Evolutionary conservation across 2,888 invertebrate genomes (phyloP).

Genomic region (Stenichneumon culpator): DNA sequence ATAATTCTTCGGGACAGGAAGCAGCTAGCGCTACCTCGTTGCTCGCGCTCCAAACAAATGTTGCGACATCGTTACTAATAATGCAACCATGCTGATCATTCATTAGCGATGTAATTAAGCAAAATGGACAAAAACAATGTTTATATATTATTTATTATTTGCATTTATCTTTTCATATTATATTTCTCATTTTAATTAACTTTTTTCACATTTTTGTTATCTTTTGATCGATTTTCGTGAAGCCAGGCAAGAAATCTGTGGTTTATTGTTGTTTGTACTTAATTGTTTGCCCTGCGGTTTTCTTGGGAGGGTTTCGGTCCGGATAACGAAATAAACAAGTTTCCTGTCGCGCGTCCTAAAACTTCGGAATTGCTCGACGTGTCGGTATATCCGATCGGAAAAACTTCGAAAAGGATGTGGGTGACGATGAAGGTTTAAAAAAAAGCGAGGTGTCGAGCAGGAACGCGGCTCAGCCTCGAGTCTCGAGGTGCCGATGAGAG

Average conservation of each 20-base stretch:
- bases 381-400: slow-evolving; percentile 11
- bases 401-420: slow-evolving; percentile 19
- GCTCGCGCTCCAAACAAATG: slow-evolving; percentile 64
- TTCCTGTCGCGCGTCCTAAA: background rate
- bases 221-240: background rate
- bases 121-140: too few relatives aligned
- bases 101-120: background rate
- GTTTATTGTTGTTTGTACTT: too few relatives aligned
- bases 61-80: slow-evolving; percentile 65
- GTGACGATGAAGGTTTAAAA: slow-evolving; percentile 41
- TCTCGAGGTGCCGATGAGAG: slow-evolving; percentile 69
- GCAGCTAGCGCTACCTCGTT: slow-evolving; percentile 46
- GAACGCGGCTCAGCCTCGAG: slow-evolving; percentile 36
- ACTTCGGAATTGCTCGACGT: slow-evolving; percentile 1
- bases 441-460: slow-evolving; percentile 48
- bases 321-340: background rate
- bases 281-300: too few relatives aligned
- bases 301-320: too few relatives aligned
- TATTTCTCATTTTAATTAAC: background rate
- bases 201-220: background rate
- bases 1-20: slow-evolving; percentile 68
- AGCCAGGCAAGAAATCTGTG: too few relatives aligned
- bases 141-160: too few relatives aligned
- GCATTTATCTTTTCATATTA: background rate
- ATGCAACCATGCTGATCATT: slow-evolving; percentile 26